These are phyloP conservation scores for Quadroppia sp. DNA, from an alignment of 2,888 invertebrate genomes.

Conservation along the genomic window DNA sequence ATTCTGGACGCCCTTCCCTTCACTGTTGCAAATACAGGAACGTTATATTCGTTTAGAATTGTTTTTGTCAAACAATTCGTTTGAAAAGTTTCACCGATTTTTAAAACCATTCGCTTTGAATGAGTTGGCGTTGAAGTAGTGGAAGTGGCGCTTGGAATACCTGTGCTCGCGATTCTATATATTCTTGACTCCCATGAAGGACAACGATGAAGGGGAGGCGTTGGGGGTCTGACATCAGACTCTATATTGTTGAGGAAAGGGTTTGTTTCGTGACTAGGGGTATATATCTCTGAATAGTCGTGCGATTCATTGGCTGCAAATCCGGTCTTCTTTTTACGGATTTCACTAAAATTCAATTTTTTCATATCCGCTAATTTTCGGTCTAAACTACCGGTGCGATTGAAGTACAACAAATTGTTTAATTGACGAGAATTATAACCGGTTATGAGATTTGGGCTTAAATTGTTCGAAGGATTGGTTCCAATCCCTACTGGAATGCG, in stretches of 20 bases:
- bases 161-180: conserved; percentile 67
- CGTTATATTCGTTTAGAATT: conserved; percentile 48
- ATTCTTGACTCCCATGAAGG: conserved; percentile 75
- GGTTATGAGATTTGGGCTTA: neutral
- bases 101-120: neutral
- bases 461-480: neutral
- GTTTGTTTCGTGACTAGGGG: conserved; percentile 69
- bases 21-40: conserved; percentile 92
- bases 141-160: conserved; percentile 48
- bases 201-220: conserved; percentile 83
- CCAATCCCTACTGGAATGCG: conserved; percentile 47
- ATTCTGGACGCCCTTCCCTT: conserved; percentile 85
- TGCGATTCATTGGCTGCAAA: conserved; percentile 57
- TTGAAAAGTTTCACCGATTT: neutral
- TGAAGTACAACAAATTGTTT: neutral
- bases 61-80: neutral
- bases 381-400: conserved; percentile 41
- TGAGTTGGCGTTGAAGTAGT: conserved; percentile 42
- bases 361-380: conserved; percentile 41
- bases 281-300: conserved; percentile 90
- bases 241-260: conserved; percentile 24
- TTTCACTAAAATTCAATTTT: conserved; percentile 38
- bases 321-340: conserved; percentile 44
- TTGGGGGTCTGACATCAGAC: conserved; percentile 64
- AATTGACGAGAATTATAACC: neutral